Evolutionary conservation across 2,888 invertebrate genomes (phyloP), one percentile per base, ranked within the genome.

Genomic region (Athalia rosae): DNA sequence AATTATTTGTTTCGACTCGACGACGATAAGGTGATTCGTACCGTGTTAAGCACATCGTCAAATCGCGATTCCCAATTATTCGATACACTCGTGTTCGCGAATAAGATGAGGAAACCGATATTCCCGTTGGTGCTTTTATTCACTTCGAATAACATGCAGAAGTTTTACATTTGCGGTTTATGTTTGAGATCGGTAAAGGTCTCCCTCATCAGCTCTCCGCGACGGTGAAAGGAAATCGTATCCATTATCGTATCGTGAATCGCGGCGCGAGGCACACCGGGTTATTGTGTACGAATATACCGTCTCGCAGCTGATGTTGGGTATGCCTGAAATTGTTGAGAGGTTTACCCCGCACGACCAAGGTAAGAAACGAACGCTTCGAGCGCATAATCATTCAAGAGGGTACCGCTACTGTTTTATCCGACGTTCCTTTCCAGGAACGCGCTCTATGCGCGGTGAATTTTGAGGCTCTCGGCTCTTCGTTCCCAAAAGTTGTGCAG

Each of bases 141-240:
- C 28, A 28, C 28, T 28, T 28, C 28, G 28, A 28, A 28, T 28
- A 28, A 28, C 28, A 28, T 28, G n/a, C 64, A 47, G 13, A 47
- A 28, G 45, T 15, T 64, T 47, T 64, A 64, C n/a, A 64, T 47
- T 13, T 28, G 28, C 28, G 28, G 28, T 28, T 28, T 28, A 28
- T 28, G 28, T 28, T 28, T 28, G 28, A 28, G 28, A 28, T 58
- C 15, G 4, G 62, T 43, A 43, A 62, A 62, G 62, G 41, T 62
- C 62, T 62, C 62, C 28, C 28, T 28, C 28, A 28, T 28, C 28
- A 28, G 28, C 28, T 28, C 28, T 28, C 28, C 28, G 28, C 28
- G 28, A 9, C 43, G 43, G 62, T 62, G 62, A 62, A 62, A 62
- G 62, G 62, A 41, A 62, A 43, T 62, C 43, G 41, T 28, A 11